phyloP scores from a whole-genome alignment of 2,113 vertebrate genomes.

The Galeopterus variegatus region DNA sequence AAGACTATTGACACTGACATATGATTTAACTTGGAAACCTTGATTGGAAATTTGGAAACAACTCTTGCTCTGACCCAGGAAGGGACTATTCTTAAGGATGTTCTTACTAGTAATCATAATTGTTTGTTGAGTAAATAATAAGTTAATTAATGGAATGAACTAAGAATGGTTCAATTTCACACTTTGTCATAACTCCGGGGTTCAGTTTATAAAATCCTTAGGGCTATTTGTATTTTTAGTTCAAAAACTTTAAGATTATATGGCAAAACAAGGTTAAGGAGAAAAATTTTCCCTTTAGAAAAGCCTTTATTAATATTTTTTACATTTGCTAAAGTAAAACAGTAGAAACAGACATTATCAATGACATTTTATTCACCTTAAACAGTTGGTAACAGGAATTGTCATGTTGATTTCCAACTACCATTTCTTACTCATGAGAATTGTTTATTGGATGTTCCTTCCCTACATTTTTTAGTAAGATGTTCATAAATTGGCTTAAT shows the following conservation, averaged over 20 bases:
- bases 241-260: background rate
- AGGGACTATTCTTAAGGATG: background rate
- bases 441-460: background rate
- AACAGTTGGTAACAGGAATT: background rate
- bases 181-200: background rate
- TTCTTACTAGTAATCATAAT: background rate
- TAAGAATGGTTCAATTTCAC: background rate
- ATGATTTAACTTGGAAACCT: background rate
- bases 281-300: conserved; percentile 17
- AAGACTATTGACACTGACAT: background rate
- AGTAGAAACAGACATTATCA: background rate
- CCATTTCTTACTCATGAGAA: background rate
- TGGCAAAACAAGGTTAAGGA: background rate
- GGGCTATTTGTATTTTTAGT: background rate
- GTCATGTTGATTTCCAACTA: background rate
- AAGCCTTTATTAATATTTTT: background rate
- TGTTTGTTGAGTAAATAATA: background rate
- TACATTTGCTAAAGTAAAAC: background rate
- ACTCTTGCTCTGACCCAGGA: background rate
- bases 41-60: background rate
- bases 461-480: background rate
- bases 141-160: background rate
- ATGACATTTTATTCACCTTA: background rate
- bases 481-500: background rate
- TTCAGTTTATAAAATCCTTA: background rate